Conservation (phyloP, 2,797 vertebrate species). For the Thunnus albacares region DNA sequence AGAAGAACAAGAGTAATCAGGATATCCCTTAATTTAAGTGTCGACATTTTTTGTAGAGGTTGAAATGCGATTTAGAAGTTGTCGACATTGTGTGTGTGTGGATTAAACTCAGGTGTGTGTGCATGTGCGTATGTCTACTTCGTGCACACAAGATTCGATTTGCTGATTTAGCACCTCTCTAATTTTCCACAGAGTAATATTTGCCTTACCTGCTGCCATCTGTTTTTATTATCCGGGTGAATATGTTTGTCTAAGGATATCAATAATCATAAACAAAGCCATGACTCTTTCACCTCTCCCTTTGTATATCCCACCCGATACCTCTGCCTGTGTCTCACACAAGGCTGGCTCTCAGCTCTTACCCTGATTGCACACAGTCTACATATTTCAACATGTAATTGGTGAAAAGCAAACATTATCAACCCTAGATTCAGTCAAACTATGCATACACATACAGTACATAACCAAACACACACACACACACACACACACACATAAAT, state of each 20-base stretch:
- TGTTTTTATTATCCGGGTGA: constrained; percentile 95
- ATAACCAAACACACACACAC: constrained; percentile 45
- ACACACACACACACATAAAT: constrained; percentile 45
- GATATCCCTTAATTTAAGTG: constrained; percentile 31
- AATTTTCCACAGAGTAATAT: constrained; percentile 91
- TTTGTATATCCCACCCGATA: constrained; percentile 40
- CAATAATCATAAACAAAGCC: constrained; percentile 97
- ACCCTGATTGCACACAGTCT: constrained; percentile 37
- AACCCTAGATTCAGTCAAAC: constrained; percentile 62
- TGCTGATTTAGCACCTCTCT: constrained; percentile 90
- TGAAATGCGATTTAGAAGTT: constrained; percentile 19
- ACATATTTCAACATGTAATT: constrained; percentile 65
- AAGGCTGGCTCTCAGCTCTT: constrained; percentile 27
- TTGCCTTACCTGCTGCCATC: constrained; percentile 92
- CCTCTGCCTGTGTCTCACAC: constrained; percentile 42
- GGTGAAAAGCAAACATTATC: constrained; percentile 75
- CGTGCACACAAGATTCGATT: constrained; percentile 85
- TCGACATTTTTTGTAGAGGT: constrained; percentile 12
- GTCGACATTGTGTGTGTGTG: constrained; percentile 48
- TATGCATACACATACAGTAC: constrained; percentile 42
- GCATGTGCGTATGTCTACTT: constrained; percentile 13
- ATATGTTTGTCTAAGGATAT: constrained; percentile 97
- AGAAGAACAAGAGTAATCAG: constrained; percentile 23
- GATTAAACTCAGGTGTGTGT: constrained; percentile 32
- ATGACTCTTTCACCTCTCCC: constrained; percentile 82